Percentiles rank a stretch among this genome's conserved stretches.
These are phyloP conservation scores for Callospermophilus lateralis DNA, from an alignment of 2,113 vertebrate species.

Conservation along the genomic window DNA sequence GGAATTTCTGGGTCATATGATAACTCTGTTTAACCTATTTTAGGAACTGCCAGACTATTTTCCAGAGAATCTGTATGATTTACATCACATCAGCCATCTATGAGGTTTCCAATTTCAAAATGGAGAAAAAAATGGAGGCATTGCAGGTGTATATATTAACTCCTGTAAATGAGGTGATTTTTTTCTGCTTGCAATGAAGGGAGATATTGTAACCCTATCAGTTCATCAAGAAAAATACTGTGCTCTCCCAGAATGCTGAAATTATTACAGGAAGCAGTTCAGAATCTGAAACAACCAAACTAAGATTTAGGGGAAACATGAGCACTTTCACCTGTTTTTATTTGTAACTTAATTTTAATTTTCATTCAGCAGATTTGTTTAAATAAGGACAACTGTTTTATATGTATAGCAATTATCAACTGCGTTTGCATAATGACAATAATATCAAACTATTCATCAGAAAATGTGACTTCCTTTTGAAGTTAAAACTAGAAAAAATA, in stretches of 20 bases:
- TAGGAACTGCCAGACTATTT: neutral
- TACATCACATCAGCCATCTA: neutral
- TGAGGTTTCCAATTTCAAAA: neutral
- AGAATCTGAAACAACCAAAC: constrained; percentile 33
- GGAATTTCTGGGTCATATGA: neutral
- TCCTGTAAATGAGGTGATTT: constrained; percentile 44
- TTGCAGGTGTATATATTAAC: constrained; percentile 67
- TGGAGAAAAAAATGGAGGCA: neutral
- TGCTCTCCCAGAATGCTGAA: neutral
- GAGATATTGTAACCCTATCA: constrained; percentile 43
- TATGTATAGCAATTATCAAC: constrained; percentile 19
- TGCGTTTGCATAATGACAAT: neutral
- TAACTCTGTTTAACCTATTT: neutral
- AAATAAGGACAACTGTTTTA: constrained; percentile 58
- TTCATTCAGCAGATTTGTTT: constrained; percentile 40
- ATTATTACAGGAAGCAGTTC: constrained; percentile 39
- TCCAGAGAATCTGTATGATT: neutral
- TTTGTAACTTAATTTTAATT: constrained; percentile 62
- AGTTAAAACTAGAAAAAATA: constrained; percentile 39
- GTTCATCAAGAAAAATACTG: constrained; percentile 57
- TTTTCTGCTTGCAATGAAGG: constrained; percentile 33
- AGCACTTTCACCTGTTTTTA: constrained; percentile 54
- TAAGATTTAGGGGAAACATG: neutral
- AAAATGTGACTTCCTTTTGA: constrained; percentile 11
- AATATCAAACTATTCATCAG: constrained; percentile 28